Evolutionary conservation across 1,140 invertebrate genomes (phyloP).

Genomic region (Formica selysi): DNA sequence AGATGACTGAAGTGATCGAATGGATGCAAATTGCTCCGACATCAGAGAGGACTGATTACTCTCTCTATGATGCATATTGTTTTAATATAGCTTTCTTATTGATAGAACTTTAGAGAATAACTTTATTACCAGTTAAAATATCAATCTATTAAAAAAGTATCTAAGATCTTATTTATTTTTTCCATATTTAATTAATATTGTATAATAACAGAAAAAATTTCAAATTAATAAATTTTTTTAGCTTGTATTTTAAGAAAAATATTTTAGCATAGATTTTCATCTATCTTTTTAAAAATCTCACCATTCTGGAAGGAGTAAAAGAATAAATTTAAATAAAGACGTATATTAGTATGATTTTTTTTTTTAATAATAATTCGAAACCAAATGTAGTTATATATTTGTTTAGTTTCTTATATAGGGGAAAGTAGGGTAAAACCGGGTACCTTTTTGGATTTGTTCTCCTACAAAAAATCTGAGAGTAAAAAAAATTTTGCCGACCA

Average conservation of each 20-base stretch:
- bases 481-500: no score
- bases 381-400: background rate
- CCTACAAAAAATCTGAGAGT: no score
- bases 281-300: background rate
- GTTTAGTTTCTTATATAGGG: background rate
- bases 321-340: background rate
- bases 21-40: constrained; percentile 43
- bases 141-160: background rate
- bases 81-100: background rate
- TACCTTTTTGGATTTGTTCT: no score
- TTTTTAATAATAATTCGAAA: background rate
- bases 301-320: background rate
- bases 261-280: background rate
- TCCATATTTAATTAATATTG: background rate
- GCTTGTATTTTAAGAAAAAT: background rate
- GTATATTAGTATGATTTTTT: background rate
- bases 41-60: constrained; percentile 27
- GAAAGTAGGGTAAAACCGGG: no score
- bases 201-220: background rate
- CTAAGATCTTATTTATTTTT: constrained; percentile 11
- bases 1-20: constrained; percentile 42
- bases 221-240: background rate
- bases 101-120: background rate
- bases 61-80: background rate
- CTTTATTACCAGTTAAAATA: background rate